Evolutionary conservation across 2,113 vertebrate species (phyloP), one percentile per base, ranked within the genome.

Genomic region (Cisticola juncidis): DNA sequence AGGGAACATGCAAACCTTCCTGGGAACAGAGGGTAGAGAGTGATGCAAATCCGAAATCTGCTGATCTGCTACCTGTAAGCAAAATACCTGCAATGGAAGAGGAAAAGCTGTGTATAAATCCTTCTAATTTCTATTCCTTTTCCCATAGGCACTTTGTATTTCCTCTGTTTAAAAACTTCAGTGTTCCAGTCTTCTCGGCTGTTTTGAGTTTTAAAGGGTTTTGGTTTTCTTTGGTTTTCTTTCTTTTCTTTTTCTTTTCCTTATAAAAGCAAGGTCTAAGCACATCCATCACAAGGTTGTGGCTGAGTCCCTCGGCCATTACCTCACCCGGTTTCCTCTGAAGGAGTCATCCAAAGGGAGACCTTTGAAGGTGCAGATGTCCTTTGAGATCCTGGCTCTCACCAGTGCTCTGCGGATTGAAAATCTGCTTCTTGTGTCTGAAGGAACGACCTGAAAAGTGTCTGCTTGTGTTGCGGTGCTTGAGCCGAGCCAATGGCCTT

Each of bases 301-400:
- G 73, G 9, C 29, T 79, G 73, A 70, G 47, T 91, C 81, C 69
- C 23, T 36, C 65, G 40, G 76, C 57, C 45, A 33, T 83, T 80
- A 56, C 51, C 28, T 84, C 81, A 64, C 22, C 6, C 44, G 47
- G 7, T 24, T 71, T 79, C 24, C 73, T 70, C 48, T 81, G 13
- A 79, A 82, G 28, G n/a, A 65, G 45, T 87, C 40, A 50, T 69
- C 62, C 61, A 85, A 60, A 85, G 56, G 78, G 95, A 95, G 84
- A 81, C 44, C 26, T 94, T 87, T 79, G 47, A 65, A 82, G 45
- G 57, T 91, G 66, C 45, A 93, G 73, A 64, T 85, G 70, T 69
- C 84, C 94, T 94, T 80, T 69, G 88, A 79, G 85, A 88, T 79
- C 69, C 73, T 94, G 92, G 33, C 65, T 94, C 24, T 79, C 36